A percentile compares a stretch with the other conserved stretches of the same genome.
Evolutionary conservation across 1,140 invertebrate genomes (phyloP).

Genomic region (Macrobrachium rosenbergii): DNA sequence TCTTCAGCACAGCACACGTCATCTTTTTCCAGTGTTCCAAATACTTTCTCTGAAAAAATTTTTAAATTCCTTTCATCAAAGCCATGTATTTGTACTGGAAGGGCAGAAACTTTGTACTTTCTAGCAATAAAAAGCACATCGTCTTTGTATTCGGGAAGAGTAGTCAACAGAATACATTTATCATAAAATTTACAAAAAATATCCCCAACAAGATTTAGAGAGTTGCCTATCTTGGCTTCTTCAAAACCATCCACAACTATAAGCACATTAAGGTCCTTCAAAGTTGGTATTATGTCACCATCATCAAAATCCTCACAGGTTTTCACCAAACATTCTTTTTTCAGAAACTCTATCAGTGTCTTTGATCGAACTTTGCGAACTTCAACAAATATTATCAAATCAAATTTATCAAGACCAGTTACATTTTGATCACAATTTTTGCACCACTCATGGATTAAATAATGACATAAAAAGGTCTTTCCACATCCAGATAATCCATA

Average conservation of each 20-base stretch:
- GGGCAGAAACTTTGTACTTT: neutral
- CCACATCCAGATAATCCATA: neutral
- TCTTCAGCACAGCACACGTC: neutral
- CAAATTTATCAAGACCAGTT: neutral
- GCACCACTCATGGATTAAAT: neutral
- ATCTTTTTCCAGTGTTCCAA: neutral
- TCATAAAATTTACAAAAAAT: conserved; percentile 1
- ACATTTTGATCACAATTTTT: neutral
- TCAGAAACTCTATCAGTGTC: neutral
- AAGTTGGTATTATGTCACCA: neutral
- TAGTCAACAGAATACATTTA: neutral
- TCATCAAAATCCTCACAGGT: neutral
- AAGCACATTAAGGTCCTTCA: neutral
- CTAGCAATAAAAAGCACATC: neutral
- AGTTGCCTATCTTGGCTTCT: neutral
- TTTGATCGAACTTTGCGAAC: neutral
- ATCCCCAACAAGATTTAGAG: neutral
- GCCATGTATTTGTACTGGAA: neutral
- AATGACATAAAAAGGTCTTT: conserved; percentile 3
- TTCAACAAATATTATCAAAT: conserved; percentile 7
- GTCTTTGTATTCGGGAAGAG: neutral
- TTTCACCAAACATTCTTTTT: neutral
- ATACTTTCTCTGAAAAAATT: neutral
- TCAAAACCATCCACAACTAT: conserved; percentile 19
- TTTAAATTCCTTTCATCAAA: neutral